Conservation (phyloP, 2,888 invertebrate genomes). For the Tachina lurida region DNA sequence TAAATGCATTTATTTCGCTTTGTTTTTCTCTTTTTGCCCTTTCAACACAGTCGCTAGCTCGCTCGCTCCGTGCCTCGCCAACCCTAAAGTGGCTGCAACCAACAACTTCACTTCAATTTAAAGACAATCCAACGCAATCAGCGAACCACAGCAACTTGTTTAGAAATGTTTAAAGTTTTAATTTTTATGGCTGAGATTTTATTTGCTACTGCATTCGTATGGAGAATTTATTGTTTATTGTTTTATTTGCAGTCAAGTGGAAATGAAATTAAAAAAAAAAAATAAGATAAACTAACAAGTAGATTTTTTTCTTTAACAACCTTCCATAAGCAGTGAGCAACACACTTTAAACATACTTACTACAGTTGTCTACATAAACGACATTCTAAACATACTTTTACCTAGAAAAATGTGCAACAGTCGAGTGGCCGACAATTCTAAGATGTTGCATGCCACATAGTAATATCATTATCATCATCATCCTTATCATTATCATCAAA, state of each 20-base stretch:
- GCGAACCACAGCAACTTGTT: slow-evolving; percentile 54
- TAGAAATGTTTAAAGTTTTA: slow-evolving; percentile 42
- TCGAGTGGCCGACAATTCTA: slow-evolving; percentile 22
- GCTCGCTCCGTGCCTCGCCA: background rate
- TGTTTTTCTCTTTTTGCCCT: slow-evolving; percentile 47
- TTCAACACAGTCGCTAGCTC: background rate
- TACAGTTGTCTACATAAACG: slow-evolving; percentile 34
- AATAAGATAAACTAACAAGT: slow-evolving; percentile 10
- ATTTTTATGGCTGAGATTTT: slow-evolving; percentile 45
- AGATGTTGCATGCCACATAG: slow-evolving; percentile 50
- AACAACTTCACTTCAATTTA: background rate
- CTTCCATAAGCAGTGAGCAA: slow-evolving; percentile 53
- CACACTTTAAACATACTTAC: background rate
- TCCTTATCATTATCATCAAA: slow-evolving; percentile 6
- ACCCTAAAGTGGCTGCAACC: slow-evolving; percentile 11
- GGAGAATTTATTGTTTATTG: slow-evolving; percentile 24
- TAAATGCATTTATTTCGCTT: slow-evolving; percentile 62
- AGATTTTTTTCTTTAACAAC: slow-evolving; percentile 32
- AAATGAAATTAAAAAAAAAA: slow-evolving; percentile 56
- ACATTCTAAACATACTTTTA: slow-evolving; percentile 57
- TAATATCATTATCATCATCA: slow-evolving; percentile 18
- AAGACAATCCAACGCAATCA: slow-evolving; percentile 27
- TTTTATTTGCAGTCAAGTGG: slow-evolving; percentile 68
- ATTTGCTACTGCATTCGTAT: slow-evolving; percentile 46
- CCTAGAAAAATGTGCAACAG: slow-evolving; percentile 35